Evolutionary conservation across 2,113 vertebrate species (phyloP).

Genomic region (Sinocyclocheilus rhinocerous): DNA sequence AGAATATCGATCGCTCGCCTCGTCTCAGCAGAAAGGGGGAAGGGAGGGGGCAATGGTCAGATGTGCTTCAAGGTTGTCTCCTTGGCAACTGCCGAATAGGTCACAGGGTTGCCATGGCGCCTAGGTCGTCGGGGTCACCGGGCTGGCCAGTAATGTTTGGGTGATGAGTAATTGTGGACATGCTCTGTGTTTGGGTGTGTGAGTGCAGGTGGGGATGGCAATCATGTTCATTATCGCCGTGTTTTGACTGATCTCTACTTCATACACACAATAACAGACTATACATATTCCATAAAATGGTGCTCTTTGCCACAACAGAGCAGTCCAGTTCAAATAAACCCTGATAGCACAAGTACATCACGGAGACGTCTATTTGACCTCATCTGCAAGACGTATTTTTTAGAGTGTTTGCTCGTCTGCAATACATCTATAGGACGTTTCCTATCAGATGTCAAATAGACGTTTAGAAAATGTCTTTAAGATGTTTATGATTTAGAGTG

Average conservation of each 20-base stretch:
- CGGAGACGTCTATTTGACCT: no score
- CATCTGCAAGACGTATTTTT: no score
- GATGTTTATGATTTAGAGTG: no score
- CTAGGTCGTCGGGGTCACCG: slow-evolving; percentile 75
- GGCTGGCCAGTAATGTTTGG: slow-evolving; percentile 52
- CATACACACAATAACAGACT: neutral
- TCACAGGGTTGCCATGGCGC: slow-evolving; percentile 79
- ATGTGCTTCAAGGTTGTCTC: slow-evolving; percentile 81
- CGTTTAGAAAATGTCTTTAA: no score
- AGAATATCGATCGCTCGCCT: slow-evolving; percentile 82
- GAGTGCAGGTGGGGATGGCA: slow-evolving; percentile 25
- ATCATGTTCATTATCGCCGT: neutral
- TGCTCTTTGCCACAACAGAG: neutral
- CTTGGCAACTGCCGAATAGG: slow-evolving; percentile 78
- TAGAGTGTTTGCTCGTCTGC: no score
- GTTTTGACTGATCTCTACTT: neutral
- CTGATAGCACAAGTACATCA: no score
- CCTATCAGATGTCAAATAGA: no score
- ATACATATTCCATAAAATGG: neutral
- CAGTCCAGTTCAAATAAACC: neutral
- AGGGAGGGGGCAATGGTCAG: slow-evolving; percentile 73
- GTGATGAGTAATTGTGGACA: slow-evolving; percentile 47
- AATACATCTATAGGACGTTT: no score
- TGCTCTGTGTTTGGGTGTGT: slow-evolving; percentile 54
- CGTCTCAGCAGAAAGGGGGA: slow-evolving; percentile 67